phyloP scores from a whole-genome alignment of 2,113 vertebrate species.

The Sorex fumeus region DNA sequence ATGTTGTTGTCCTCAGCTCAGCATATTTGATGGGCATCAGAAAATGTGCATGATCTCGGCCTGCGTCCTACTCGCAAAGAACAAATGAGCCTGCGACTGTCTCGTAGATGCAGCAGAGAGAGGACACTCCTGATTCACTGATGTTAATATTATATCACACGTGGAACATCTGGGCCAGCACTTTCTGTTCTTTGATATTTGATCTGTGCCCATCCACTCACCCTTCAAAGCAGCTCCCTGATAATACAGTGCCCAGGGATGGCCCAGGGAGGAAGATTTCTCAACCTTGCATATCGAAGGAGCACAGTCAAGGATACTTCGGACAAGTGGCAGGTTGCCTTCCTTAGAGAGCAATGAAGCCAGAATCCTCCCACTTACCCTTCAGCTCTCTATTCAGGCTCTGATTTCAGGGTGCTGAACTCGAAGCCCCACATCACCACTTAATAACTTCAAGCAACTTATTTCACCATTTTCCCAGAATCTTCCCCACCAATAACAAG shows the following conservation, averaged over 20 bases:
- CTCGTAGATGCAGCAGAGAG: neutral
- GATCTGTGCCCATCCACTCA: neutral
- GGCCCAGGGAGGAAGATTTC: neutral
- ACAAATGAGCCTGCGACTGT: neutral
- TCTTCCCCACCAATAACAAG: neutral
- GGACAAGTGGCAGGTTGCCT: neutral
- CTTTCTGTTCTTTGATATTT: too few species aligned
- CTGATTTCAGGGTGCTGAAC: too few species aligned
- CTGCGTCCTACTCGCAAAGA: neutral
- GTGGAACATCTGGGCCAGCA: neutral
- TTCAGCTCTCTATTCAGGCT: too few species aligned
- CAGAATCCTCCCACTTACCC: neutral
- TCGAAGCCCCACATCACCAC: neutral
- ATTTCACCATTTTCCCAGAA: neutral
- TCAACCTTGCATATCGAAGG: neutral
- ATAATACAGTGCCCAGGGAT: neutral
- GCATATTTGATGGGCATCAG: neutral
- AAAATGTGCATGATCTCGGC: neutral
- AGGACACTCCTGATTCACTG: neutral
- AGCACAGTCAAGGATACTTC: neutral
- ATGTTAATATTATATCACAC: neutral
- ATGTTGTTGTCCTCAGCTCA: accelerated
- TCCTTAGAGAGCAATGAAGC: neutral
- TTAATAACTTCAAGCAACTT: neutral
- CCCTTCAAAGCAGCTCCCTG: neutral